Evolutionary conservation across 2,888 invertebrate genomes (phyloP), one percentile per base, ranked within the genome.

Genomic region (Himalopsyche tibetana): DNA sequence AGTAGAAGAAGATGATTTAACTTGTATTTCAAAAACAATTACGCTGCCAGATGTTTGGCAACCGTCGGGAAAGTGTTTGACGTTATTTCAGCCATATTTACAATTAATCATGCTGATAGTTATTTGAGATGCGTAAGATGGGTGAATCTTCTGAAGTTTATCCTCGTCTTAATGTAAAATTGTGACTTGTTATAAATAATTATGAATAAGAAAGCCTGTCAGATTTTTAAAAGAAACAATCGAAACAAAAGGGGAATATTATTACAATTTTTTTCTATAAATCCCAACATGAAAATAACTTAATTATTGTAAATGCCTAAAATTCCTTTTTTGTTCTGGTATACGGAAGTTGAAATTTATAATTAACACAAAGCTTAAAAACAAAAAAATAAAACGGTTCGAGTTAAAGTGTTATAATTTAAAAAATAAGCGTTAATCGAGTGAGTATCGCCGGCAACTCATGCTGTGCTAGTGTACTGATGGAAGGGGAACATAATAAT

Each of bases 81-180:
- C 86, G 87, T 86, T 87, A 86, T 86, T 85, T 85, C 85, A 80
- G 85, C 83, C 79, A 85, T 87, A 87, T 87, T 87, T 87, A 87
- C 84, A 86, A 45, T 85, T 86, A 84, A 69, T 86, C 87, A 87
- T 87, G 87, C 87, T 84, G 69, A 85, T 87, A 74, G 74, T 74
- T 74, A 80, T 80, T 80, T 80, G 80, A 80, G 42, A 80, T 80
- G 80, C 80, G 80, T 80, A 42, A 80, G 80, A 80, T 80, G 80
- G 63, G 80, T 80, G 80, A 80, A 80, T 80, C 17, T 51, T 80
- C 42, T 45, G 51, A 42, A 80, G 42, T 80, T 74, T 80, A 80
- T 80, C 74, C 51, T 80, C 19, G 80, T n/a, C 45, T 45, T 51
- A 15, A 45, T 80, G 80, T 45, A 45, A 45, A 42, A 42, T 80